A percentile compares a stretch with the other conserved stretches of the same genome.
Conservation (phyloP, 2,797 vertebrate species). For the Echiichthys vipera region DNA sequence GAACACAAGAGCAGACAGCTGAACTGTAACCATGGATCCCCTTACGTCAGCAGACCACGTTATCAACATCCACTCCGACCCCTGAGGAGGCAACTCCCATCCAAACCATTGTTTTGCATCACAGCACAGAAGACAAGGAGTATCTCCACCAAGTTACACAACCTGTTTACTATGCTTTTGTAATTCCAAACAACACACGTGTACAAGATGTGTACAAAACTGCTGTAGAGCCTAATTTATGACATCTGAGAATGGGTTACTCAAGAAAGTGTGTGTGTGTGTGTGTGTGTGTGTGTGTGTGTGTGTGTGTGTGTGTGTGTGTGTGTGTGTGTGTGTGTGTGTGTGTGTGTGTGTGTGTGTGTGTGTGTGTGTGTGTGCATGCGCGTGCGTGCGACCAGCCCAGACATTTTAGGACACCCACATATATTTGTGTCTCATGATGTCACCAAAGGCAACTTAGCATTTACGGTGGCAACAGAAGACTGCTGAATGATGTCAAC, state of each 20-base stretch:
- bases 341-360: too few species aligned
- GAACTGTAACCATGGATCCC: slow-evolving; percentile 62
- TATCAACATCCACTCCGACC: slow-evolving; percentile 31
- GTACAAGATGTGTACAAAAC: not conserved
- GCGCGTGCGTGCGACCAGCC: too few species aligned
- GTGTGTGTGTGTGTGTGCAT: too few species aligned
- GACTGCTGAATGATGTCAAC: too few species aligned
- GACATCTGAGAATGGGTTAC: slow-evolving; percentile 19
- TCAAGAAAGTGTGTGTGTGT: not conserved
- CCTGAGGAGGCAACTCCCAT: slow-evolving; percentile 12
- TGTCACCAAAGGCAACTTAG: not conserved
- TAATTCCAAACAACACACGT: not conserved
- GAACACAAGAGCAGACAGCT: slow-evolving; percentile 70
- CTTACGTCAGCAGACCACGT: slow-evolving; percentile 58
- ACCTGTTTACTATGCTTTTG: not conserved
- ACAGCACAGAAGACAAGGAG: not conserved
- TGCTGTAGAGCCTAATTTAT: not conserved
- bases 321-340: too few species aligned
- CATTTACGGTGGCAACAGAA: too few species aligned
- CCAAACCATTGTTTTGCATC: slow-evolving; percentile 46
- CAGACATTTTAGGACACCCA: too few species aligned
- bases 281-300: not conserved
- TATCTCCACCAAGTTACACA: slow-evolving; percentile 8
- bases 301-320: not conserved
- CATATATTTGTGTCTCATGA: not conserved